phyloP scores from a whole-genome alignment of 2,797 vertebrate genomes.

The Capromys pilorides region DNA sequence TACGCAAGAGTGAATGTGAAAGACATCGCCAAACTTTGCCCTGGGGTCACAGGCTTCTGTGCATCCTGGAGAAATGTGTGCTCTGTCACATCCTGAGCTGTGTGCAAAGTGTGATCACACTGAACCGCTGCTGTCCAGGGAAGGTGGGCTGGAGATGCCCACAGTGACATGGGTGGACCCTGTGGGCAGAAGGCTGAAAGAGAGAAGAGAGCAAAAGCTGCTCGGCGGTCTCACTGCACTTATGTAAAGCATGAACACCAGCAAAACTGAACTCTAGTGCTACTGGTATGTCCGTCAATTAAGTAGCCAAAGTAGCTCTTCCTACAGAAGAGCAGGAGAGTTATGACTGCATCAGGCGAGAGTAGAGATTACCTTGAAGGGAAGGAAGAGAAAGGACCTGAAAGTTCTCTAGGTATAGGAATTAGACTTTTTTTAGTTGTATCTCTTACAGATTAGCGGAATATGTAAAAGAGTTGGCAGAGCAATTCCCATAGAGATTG shows the following conservation, averaged over 20 bases:
- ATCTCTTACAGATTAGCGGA: neutral
- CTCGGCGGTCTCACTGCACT: neutral
- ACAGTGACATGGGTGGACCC: neutral
- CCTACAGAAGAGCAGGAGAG: neutral
- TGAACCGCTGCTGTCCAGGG: neutral
- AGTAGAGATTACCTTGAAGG: neutral
- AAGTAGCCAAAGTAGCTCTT: neutral
- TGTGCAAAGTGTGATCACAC: neutral
- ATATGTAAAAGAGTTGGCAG: neutral
- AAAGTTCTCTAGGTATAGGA: neutral
- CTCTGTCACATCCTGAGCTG: neutral
- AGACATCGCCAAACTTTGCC: conserved; percentile 36
- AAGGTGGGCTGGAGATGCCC: neutral
- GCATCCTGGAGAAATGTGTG: neutral
- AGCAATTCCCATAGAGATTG: neutral
- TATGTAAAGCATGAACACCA: neutral
- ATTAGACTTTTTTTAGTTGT: neutral
- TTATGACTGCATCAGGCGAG: neutral
- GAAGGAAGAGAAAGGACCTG: neutral
- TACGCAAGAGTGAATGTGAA: conserved; percentile 36
- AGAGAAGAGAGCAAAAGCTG: neutral
- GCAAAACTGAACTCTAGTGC: neutral
- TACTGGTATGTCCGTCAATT: neutral
- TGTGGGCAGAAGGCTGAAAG: neutral
- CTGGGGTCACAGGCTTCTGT: neutral